A percentile compares a stretch with the other conserved stretches of the same genome.
These are phyloP conservation scores for Coenonympha arcania DNA, from an alignment of 2,888 invertebrate genomes.

Conservation along the genomic window DNA sequence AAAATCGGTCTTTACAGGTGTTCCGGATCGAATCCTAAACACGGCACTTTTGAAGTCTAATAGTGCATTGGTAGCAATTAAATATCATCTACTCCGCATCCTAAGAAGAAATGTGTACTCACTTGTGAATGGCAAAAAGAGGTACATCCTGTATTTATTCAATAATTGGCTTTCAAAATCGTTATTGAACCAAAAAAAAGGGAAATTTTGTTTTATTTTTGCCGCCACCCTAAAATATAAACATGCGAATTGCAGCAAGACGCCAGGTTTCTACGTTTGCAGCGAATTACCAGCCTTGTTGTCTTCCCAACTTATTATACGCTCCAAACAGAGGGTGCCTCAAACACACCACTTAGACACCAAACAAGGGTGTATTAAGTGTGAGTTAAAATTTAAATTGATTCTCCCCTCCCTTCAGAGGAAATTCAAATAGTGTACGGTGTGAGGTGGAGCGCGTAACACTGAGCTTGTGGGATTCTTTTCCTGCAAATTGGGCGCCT, in stretches of 20 bases:
- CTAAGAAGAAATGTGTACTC: neutral
- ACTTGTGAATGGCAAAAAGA: neutral
- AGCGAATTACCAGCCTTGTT: conserved; percentile 48
- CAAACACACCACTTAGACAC: conserved; percentile 74
- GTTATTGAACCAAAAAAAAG: too few species aligned
- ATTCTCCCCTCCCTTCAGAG: conserved; percentile 66
- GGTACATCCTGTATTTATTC: too few species aligned
- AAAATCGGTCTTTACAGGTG: too few species aligned
- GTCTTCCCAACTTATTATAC: conserved; percentile 71
- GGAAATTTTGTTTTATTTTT: neutral
- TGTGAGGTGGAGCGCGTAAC: conserved; percentile 68
- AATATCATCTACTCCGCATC: too few species aligned
- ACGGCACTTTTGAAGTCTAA: too few species aligned
- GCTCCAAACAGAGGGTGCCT: conserved; percentile 68
- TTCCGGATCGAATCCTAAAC: too few species aligned
- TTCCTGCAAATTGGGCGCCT: conserved; percentile 72
- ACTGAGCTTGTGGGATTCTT: conserved; percentile 69
- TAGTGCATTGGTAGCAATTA: too few species aligned
- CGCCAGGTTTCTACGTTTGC: conserved; percentile 24
- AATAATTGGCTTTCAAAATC: too few species aligned
- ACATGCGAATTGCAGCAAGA: conserved; percentile 25
- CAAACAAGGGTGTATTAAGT: conserved; percentile 75
- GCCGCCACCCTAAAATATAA: conserved; percentile 24
- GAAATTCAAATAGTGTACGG: conserved; percentile 71
- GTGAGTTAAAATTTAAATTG: conserved; percentile 75